Conservation (phyloP, 1,140 invertebrate genomes). For the Watersipora subatra region DNA sequence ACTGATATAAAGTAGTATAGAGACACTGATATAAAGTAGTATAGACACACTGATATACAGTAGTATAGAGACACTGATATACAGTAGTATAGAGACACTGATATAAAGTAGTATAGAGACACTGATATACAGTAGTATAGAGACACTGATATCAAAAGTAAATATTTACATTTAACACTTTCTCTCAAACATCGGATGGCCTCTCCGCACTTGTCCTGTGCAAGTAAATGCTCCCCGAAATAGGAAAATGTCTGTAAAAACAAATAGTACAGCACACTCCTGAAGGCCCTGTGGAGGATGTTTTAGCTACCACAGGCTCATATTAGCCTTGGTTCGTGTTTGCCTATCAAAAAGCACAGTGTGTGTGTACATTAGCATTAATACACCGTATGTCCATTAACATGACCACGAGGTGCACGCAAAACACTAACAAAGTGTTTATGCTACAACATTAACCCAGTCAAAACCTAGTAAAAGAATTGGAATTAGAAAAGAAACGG, state of each 20-base stretch:
- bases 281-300: no score
- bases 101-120: neutral
- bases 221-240: slow-evolving; percentile 51
- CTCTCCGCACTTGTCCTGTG: slow-evolving; percentile 58
- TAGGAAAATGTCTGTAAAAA: slow-evolving; percentile 51
- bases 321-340: no score
- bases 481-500: no score
- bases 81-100: neutral
- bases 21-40: neutral
- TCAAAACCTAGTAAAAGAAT: no score
- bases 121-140: neutral
- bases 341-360: no score
- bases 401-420: no score
- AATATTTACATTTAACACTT: slow-evolving; percentile 44
- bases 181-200: slow-evolving; percentile 53
- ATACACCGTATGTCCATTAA: no score
- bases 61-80: neutral
- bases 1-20: no score
- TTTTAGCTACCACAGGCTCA: no score
- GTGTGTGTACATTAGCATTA: no score
- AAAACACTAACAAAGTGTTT: no score
- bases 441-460: no score
- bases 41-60: slow-evolving; percentile 3
- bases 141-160: neutral
- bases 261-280: slow-evolving; percentile 6